phyloP scores from a whole-genome alignment of 1,140 invertebrate species.

The Caenorhabditis remanei region DNA sequence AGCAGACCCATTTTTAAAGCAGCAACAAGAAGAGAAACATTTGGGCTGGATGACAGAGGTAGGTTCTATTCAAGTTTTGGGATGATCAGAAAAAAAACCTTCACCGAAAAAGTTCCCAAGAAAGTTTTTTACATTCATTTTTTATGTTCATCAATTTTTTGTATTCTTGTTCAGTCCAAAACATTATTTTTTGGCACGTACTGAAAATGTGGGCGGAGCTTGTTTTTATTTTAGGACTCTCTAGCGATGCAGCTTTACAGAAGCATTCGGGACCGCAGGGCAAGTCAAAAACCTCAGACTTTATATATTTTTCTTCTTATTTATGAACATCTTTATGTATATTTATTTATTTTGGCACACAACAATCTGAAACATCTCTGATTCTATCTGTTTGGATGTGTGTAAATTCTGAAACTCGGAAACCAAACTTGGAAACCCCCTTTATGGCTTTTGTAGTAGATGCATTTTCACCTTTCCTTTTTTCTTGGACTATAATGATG shows the following conservation, averaged over 20 bases:
- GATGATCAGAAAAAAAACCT: not conserved
- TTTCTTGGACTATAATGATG: not conserved
- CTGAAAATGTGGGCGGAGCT: conserved; percentile 36
- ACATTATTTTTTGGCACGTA: not conserved
- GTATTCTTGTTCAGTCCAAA: too few relatives aligned
- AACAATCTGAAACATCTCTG: too few relatives aligned
- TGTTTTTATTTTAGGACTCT: conserved; percentile 51
- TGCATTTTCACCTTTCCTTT: conserved; percentile 1
- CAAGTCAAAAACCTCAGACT: not conserved
- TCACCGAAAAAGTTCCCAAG: not conserved
- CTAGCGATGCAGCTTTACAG: conserved; percentile 44
- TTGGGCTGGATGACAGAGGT: conserved; percentile 65
- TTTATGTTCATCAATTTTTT: not conserved
- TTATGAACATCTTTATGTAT: not conserved
- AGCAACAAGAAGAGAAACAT: conserved; percentile 63
- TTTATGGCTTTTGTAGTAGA: conserved; percentile 27
- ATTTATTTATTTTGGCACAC: not conserved
- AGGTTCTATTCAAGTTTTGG: not conserved
- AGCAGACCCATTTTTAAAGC: conserved; percentile 33
- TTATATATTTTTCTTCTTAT: not conserved
- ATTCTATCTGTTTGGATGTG: too few relatives aligned
- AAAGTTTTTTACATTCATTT: not conserved
- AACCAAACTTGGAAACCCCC: not conserved
- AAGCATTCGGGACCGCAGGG: conserved; percentile 41
- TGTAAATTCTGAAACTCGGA: not conserved